Conservation (phyloP, 2,888 invertebrate genomes). For the Lithophane semibrunnea region DNA sequence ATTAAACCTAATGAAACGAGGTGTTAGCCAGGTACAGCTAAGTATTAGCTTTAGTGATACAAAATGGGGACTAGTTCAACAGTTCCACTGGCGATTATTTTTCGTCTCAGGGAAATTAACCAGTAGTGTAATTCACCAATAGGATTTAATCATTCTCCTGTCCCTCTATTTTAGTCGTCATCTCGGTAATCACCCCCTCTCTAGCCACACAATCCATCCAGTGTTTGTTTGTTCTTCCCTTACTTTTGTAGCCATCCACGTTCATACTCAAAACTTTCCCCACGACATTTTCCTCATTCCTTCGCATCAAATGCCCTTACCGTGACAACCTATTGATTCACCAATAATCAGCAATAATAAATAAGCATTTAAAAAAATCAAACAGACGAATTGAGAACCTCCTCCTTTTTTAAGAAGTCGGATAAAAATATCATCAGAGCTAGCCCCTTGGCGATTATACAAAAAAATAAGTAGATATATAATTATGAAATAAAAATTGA, state of each 20-base stretch:
- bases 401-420: too few species aligned
- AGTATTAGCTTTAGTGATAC: constrained; percentile 28
- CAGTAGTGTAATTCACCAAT: background rate
- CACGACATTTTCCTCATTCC: background rate
- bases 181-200: background rate
- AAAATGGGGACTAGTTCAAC: constrained; percentile 17
- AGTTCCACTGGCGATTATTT: background rate
- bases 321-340: background rate
- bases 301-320: background rate
- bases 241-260: background rate
- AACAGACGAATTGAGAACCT: too few species aligned
- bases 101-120: background rate
- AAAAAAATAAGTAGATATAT: background rate
- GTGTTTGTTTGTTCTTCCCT: background rate
- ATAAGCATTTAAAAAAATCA: too few species aligned
- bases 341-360: too few species aligned
- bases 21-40: constrained; percentile 31
- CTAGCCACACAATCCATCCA: background rate
- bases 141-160: background rate
- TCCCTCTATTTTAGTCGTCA: background rate
- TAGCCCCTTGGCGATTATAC: background rate
- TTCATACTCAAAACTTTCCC: too few species aligned
- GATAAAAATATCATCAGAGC: background rate
- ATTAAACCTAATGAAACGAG: constrained; percentile 40
- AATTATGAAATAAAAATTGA: too few species aligned